Evolutionary conservation across 2,888 invertebrate species (phyloP).

Genomic region (Sinelater perroti): DNA sequence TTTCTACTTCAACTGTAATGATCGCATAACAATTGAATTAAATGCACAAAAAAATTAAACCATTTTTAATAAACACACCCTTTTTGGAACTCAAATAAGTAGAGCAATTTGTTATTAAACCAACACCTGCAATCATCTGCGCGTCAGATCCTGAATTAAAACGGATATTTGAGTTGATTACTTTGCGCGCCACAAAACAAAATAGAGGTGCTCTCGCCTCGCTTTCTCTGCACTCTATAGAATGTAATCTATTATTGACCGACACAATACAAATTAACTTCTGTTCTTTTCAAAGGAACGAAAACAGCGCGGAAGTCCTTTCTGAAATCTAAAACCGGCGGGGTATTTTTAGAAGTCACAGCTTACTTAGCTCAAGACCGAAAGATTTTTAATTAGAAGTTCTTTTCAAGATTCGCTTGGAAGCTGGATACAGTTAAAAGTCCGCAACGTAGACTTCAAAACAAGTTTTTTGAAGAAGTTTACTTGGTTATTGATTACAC

Average conservation of each 20-base stretch:
- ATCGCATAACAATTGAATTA: no score
- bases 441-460: slow-evolving; percentile 7
- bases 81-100: slow-evolving; percentile 7
- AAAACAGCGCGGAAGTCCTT: slow-evolving; percentile 8
- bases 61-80: slow-evolving; percentile 2
- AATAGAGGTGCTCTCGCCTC: slow-evolving; percentile 18
- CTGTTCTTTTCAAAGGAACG: slow-evolving; percentile 28
- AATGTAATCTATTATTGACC: slow-evolving; percentile 32
- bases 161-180: slow-evolving; percentile 32
- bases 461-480: slow-evolving; percentile 8
- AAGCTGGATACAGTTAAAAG: not conserved
- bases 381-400: slow-evolving; percentile 27
- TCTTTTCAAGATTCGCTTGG: slow-evolving; percentile 18
- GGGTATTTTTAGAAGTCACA: slow-evolving; percentile 21
- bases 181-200: slow-evolving; percentile 22
- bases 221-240: slow-evolving; percentile 21
- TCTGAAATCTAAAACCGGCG: slow-evolving; percentile 12
- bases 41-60: no score
- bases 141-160: slow-evolving; percentile 30
- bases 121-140: slow-evolving; percentile 20
- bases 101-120: slow-evolving; percentile 16
- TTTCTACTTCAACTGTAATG: no score
- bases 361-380: slow-evolving; percentile 22
- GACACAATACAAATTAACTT: slow-evolving; percentile 36
- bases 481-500: slow-evolving; percentile 10